phyloP scores from a whole-genome alignment of 2,113 vertebrate genomes.

The Bothrops jararaca region DNA sequence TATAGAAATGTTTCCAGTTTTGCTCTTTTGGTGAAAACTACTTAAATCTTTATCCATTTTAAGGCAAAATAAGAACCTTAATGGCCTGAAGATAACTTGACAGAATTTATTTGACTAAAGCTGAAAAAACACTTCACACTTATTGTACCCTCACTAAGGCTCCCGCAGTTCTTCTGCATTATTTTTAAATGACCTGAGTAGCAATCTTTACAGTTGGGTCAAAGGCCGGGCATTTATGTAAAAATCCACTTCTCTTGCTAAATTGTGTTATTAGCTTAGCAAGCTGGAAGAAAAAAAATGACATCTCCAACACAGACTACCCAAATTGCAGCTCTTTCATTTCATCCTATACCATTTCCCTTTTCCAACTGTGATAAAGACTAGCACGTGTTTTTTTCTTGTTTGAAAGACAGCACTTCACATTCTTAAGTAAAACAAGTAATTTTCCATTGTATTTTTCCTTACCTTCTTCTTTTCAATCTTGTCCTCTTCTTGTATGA shows the following conservation, averaged over 20 bases:
- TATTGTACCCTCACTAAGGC: background rate
- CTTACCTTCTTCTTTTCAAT: background rate
- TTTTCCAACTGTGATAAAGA: background rate
- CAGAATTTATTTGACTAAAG: background rate
- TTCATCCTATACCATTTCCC: background rate
- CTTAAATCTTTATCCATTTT: constrained; percentile 5
- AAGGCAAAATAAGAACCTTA: background rate
- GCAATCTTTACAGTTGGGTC: background rate
- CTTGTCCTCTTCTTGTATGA: background rate
- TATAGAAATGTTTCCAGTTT: background rate
- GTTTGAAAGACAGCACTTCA: background rate
- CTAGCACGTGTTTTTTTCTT: background rate
- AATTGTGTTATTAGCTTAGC: background rate
- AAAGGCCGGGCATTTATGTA: constrained; percentile 20
- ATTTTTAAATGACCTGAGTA: background rate
- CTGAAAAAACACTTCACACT: background rate
- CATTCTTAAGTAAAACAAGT: background rate
- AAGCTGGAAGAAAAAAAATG: constrained; percentile 17
- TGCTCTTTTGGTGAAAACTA: background rate
- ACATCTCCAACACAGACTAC: background rate
- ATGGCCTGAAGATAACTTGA: background rate
- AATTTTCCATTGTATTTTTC: background rate
- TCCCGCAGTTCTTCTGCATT: background rate
- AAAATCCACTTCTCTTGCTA: constrained; percentile 3
- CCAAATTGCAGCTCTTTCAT: background rate